Evolutionary conservation across 2,888 invertebrate species (phyloP).

Genomic region (Sesia apiformis): DNA sequence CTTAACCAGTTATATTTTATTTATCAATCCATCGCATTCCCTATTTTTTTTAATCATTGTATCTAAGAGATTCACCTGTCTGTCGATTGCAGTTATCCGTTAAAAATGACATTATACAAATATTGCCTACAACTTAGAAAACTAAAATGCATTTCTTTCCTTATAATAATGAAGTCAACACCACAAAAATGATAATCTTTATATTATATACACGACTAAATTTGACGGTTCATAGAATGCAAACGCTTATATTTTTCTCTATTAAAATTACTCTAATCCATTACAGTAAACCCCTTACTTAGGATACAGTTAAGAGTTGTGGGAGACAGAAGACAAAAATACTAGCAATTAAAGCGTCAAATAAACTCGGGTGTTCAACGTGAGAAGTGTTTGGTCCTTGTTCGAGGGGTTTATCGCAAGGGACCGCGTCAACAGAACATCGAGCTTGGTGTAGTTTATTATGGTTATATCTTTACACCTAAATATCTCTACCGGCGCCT

Average conservation of each 20-base stretch:
- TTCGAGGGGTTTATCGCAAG: constrained; percentile 45
- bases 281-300: constrained; percentile 46
- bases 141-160: constrained; percentile 70
- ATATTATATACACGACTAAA: constrained; percentile 72
- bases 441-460: constrained; percentile 64
- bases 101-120: constrained; percentile 69
- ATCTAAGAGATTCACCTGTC: constrained; percentile 71
- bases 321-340: constrained; percentile 26
- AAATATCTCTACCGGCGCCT: constrained; percentile 28
- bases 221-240: constrained; percentile 58
- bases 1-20: constrained; percentile 71
- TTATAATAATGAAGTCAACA: constrained; percentile 61
- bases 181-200: constrained; percentile 64
- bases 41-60: constrained; percentile 69
- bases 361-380: constrained; percentile 27
- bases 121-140: constrained; percentile 72
- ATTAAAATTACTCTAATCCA: constrained; percentile 37
- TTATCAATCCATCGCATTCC: constrained; percentile 52
- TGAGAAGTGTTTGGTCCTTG: constrained; percentile 37
- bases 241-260: constrained; percentile 53
- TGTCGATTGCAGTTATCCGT: constrained; percentile 57
- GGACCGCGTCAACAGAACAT: constrained; percentile 31
- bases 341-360: constrained; percentile 24
- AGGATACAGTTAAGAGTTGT: constrained; percentile 40
- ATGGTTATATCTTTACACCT: constrained; percentile 62